Evolutionary conservation across 2,888 invertebrate species (phyloP), one percentile per base, ranked within the genome.

Genomic region (Acrobeloides nanus): DNA sequence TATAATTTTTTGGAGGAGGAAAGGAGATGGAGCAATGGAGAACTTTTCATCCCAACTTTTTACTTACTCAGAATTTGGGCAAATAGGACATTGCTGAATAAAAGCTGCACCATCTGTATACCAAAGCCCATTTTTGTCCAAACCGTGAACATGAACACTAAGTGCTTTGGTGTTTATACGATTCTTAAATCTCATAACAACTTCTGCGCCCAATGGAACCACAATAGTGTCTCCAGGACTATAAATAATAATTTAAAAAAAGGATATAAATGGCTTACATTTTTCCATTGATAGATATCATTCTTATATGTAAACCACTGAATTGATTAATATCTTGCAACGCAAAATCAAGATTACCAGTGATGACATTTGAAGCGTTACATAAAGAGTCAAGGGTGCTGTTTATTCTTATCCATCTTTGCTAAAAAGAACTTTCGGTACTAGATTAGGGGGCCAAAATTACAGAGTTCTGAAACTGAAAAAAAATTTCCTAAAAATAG

Each of bases 41-140:
- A 38, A 25, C 29, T n/a, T 4, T 12, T 12, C 12, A 29, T 29
- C 20, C n/a, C 12, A 6, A 38, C 4, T 15, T 12, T 20, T 26
- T n/a, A 15, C 29, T 6, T 39, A 23, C 26, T 50, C 33, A 18
- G 51, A 57, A 2, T 57, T 46, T 64, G 64, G 40, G 63, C 62
- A 2, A 68, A 53, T n/a, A n/a, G n/a, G n/a, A n/a, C n/a, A n/a
- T n/a, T n/a, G n/a, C n/a, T n/a, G n/a, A n/a, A n/a, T n/a, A 37
- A 60, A 62, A 4, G 66, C 60, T 4, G 65, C 66, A 3, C 66
- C 66, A 39, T 66, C 66, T 39, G 53, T 62, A 49, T 46, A 65
- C 68, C 68, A 67, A 47, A 63, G 44, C 21, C 49, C 46, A n/a
- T 58, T 48, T 38, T 66, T 66, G 46, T 67, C 64, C 25, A 68